Evolutionary conservation across 2,113 vertebrate genomes (phyloP).

Genomic region (Lathamus discolor): DNA sequence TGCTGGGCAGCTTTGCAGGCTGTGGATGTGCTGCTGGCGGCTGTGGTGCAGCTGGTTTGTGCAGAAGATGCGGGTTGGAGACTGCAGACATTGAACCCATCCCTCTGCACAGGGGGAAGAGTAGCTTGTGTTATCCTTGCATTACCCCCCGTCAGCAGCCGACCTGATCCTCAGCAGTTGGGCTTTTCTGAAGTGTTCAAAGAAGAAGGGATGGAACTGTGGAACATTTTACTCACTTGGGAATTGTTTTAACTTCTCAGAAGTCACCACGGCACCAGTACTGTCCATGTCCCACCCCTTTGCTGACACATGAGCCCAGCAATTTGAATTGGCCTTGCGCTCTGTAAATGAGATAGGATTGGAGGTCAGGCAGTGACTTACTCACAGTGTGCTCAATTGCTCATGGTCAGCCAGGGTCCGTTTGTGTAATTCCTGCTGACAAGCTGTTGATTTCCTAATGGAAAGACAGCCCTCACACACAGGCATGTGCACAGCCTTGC

Average conservation of each 20-base stretch:
- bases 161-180: neutral
- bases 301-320: accelerated
- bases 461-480: neutral
- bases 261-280: accelerated
- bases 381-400: neutral
- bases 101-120: neutral
- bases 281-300: neutral
- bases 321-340: neutral
- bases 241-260: neutral
- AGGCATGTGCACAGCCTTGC: neutral
- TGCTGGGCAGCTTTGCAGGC: neutral
- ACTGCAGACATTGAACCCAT: neutral
- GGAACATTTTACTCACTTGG: neutral
- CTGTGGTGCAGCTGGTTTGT: neutral
- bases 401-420: neutral
- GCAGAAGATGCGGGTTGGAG: neutral
- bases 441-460: neutral
- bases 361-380: neutral
- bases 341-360: neutral
- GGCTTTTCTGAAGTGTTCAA: neutral
- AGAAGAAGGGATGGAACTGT: neutral
- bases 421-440: neutral
- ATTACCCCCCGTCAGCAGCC: neutral
- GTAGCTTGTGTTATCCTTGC: neutral
- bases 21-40: neutral